Base-by-base conservation (phyloP, 2,113 vertebrate genomes). In the Festucalex cinctus region DNA sequence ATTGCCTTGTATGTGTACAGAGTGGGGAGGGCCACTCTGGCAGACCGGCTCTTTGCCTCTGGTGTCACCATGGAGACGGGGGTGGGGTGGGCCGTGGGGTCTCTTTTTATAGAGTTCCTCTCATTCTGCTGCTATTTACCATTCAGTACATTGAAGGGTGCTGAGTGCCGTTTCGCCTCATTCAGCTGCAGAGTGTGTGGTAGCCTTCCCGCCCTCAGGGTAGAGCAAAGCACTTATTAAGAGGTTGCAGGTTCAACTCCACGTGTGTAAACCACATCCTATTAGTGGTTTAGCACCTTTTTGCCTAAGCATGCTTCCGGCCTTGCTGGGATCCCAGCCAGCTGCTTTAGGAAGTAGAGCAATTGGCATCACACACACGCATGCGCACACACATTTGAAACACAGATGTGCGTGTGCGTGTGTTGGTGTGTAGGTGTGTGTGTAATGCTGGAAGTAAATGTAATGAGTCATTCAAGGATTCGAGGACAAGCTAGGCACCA, bases 51-150 rank as follows among this genome's bases (percentile, higher is more conserved):
- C 78, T 76, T 78, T 81, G 72, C 79, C 77, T 74, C 59, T 76
- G 65, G 73, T 65, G 69, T 82, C 14, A 35, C 75, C 76, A 81
- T 78, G 81, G 81, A 70, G 76, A 87, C 59, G 28, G 28, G 28
- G 28, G 60, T 46, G 39, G 39, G 9, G 39, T 41, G 39, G 28
- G 28, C 28, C 2, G 28, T 32, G 20, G 20, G 48, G 59, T 32
- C 53, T 79, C 74, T 70, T 77, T 79, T 70, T 63, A 78, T 75
- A 44, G 66, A 78, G 62, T 73, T 59, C 63, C 32, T 68, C 63
- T 80, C 60, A 51, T 81, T 79, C 68, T 65, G 53, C 65, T 61
- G 70, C 81, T 85, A 71, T 76, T 83, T 80, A 68, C 82, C 71
- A 72, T 82, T 78, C 78, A 74, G 69, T 74, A 79, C 65, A 67